Evolutionary conservation across 2,888 invertebrate genomes (phyloP), one percentile per base, ranked within the genome.

Genomic region (Sacculina carcini): DNA sequence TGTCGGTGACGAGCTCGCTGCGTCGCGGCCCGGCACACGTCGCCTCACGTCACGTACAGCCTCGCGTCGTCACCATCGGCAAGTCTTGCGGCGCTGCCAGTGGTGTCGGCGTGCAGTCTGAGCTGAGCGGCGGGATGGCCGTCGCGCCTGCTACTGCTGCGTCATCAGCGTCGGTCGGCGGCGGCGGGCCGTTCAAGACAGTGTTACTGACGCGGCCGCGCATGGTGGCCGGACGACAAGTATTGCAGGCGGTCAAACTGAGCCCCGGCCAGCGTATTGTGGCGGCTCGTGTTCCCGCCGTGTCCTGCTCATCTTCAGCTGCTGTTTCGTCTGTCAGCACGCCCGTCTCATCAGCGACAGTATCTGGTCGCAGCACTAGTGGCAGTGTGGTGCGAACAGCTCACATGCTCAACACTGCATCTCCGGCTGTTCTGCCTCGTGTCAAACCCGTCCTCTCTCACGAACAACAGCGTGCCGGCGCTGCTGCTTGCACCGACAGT

Each of bases 1-100:
- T 28, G 16, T 9, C 19, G 16, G 28, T 44, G 28, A n/a, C n/a
- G n/a, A n/a, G n/a, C n/a, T n/a, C n/a, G n/a, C 44, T 28, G n/a
- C 16, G 16, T 5, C 28, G 44, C 28, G 28, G 10, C 16, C 16
- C 24, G 28, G 21, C n/a, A n/a, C 14, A 14, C 24, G 16, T 16
- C n/a, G 10, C 12, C 28, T n/a, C 14, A 12, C 44, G 44, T 10
- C n/a, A n/a, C 26, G 4, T 28, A 9, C 44, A 44, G 44, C 44
- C 44, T 26, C 44, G 44, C 28, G 44, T 44, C n/a, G 44, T 44
- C 44, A 44, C 44, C 44, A 44, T 44, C 28, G 44, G 44, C 28
- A 44, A 44, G 44, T 19, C 44, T 10, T 26, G 26, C 28, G 29
- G 10, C 9, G 2, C 44, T 5, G 23, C 24, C n/a, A 14, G 39